These are phyloP conservation scores for Lithobates pipiens DNA, from an alignment of 2,797 vertebrate species.

Conservation along the genomic window DNA sequence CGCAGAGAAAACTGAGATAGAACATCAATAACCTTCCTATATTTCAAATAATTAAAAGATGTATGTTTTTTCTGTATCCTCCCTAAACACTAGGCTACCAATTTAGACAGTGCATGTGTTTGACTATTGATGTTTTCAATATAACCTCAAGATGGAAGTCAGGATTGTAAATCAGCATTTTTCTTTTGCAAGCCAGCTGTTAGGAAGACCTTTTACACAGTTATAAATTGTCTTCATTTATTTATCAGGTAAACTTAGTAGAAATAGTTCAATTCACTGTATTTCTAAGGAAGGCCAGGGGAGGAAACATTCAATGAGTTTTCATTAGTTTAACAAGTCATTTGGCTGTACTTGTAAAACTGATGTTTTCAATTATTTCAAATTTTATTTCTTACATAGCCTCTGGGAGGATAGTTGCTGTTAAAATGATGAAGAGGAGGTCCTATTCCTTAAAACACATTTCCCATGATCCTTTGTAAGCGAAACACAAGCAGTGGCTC, in stretches of 20 bases:
- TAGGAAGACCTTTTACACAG: neutral
- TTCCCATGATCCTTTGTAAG: too few species aligned
- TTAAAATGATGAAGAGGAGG: too few species aligned
- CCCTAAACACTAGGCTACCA: constrained; percentile 13
- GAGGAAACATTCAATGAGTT: neutral
- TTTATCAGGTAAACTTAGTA: neutral
- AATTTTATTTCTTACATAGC: neutral
- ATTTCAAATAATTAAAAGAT: constrained; percentile 37
- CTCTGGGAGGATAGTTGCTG: too few species aligned
- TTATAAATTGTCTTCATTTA: neutral
- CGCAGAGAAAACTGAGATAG: neutral
- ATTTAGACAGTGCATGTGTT: constrained; percentile 6
- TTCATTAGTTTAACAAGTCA: neutral
- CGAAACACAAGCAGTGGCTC: too few species aligned
- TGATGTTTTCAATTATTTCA: neutral
- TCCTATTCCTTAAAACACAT: too few species aligned
- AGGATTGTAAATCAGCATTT: neutral
- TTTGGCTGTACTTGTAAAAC: neutral
- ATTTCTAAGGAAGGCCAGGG: neutral
- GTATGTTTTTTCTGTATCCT: constrained; percentile 18
- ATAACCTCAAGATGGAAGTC: neutral
- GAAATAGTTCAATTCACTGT: neutral
- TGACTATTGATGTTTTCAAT: constrained; percentile 18
- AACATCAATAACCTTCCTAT: constrained; percentile 37
- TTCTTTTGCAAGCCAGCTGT: neutral